Percentiles rank a stretch among this genome's conserved stretches.
phyloP scores from a whole-genome alignment of 2,888 invertebrate species.

The Troides aeacus region DNA sequence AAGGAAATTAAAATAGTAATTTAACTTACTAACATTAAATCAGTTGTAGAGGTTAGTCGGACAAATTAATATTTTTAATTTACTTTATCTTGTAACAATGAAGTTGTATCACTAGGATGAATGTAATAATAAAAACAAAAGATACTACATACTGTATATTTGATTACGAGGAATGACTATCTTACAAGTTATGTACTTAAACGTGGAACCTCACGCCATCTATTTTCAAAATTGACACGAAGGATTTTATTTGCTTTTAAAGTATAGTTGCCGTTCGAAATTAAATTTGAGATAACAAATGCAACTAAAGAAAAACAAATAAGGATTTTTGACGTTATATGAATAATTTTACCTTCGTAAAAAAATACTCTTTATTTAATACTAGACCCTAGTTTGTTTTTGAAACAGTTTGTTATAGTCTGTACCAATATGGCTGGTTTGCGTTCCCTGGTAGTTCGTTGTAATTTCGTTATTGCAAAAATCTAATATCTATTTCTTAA shows the following conservation, averaged over 20 bases:
- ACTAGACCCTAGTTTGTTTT: no score
- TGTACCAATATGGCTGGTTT: slow-evolving; percentile 19
- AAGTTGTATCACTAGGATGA: not conserved
- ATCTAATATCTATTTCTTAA: slow-evolving; percentile 1
- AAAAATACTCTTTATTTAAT: no score
- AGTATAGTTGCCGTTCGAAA: not conserved
- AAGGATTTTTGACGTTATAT: not conserved
- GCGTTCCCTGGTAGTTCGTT: slow-evolving; percentile 13
- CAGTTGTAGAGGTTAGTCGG: not conserved
- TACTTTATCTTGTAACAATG: not conserved
- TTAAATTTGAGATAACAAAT: not conserved
- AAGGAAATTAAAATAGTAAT: not conserved
- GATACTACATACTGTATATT: not conserved
- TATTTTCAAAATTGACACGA: not conserved
- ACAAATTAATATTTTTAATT: not conserved
- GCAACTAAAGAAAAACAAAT: not conserved
- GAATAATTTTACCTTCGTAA: no score
- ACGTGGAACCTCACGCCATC: not conserved
- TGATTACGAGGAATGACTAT: not conserved
- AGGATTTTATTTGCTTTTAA: not conserved
- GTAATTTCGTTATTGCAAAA: not conserved
- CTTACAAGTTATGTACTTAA: not conserved
- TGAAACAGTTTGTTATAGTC: slow-evolving; percentile 17
- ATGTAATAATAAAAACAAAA: not conserved
- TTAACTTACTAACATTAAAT: not conserved